Conservation (phyloP, 92 coral and sea anemone genomes). For the Porites cylindrica region DNA sequence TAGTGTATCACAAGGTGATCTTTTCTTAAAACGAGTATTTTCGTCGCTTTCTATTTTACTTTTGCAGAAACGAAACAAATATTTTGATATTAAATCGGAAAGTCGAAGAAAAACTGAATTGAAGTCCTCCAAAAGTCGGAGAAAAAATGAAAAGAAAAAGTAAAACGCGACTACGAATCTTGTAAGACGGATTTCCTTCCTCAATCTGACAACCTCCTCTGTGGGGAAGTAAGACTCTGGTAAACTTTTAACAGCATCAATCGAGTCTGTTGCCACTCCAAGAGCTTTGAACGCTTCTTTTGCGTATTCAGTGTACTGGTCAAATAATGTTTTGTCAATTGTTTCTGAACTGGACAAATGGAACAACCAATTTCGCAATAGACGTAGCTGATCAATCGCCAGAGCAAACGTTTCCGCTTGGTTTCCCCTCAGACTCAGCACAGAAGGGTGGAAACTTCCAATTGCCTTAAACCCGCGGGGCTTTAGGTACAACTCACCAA, state of each 20-base stretch:
- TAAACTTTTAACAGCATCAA: neutral
- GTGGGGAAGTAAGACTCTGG: neutral
- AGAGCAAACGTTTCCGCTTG: neutral
- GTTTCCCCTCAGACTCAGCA: neutral
- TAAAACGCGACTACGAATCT: neutral
- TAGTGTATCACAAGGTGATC: too few species aligned
- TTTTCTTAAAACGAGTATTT: too few species aligned
- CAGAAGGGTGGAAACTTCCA: neutral
- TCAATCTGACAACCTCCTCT: neutral
- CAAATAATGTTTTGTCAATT: neutral
- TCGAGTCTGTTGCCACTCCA: neutral
- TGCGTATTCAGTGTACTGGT: neutral
- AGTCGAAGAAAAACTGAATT: too few species aligned
- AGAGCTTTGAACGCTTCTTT: neutral
- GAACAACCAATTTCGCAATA: neutral
- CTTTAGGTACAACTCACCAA: neutral
- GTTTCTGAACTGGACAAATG: neutral
- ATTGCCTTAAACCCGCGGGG: neutral
- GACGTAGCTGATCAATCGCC: conserved; percentile 8
- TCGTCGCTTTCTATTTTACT: too few species aligned
- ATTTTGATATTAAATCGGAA: too few species aligned
- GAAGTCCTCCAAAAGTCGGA: too few species aligned
- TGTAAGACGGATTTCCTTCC: neutral
- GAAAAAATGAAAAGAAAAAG: too few species aligned
- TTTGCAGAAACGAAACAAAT: too few species aligned